Percentiles rank a stretch among this genome's conserved stretches.
Evolutionary conservation across 2,888 invertebrate species (phyloP).

Genomic region (Piscicola geometra): DNA sequence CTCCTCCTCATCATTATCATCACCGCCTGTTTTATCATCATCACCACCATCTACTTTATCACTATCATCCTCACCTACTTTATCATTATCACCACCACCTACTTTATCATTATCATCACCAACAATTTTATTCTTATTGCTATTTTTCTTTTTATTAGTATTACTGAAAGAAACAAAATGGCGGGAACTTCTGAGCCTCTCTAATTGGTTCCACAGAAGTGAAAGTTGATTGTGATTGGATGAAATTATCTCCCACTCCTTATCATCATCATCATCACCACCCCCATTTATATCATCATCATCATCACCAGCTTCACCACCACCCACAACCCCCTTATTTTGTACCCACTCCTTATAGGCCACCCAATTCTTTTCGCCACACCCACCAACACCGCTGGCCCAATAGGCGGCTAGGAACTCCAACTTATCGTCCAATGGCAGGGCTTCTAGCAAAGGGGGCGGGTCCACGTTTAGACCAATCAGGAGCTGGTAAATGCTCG

Average conservation of each 20-base stretch:
- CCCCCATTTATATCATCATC: not conserved
- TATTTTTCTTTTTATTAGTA: slow-evolving; percentile 72
- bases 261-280: too few species aligned
- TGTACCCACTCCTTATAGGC: slow-evolving; percentile 22
- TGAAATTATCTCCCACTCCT: not conserved
- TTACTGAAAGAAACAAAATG: slow-evolving; percentile 16
- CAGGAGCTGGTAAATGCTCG: slow-evolving; percentile 26
- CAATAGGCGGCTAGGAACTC: slow-evolving; percentile 30
- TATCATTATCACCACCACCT: slow-evolving; percentile 53
- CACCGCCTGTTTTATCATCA: not conserved
- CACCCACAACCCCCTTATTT: not conserved
- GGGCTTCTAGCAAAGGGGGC: not conserved
- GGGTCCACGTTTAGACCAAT: slow-evolving; percentile 23
- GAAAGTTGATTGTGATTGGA: slow-evolving; percentile 4
- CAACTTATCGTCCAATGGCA: slow-evolving; percentile 20
- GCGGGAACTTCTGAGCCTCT: not conserved
- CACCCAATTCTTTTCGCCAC: slow-evolving; percentile 24
- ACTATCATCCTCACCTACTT: not conserved
- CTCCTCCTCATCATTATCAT: slow-evolving; percentile 21
- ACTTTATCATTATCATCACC: slow-evolving; percentile 89
- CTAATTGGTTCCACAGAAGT: slow-evolving; percentile 11
- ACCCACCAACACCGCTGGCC: slow-evolving; percentile 3
- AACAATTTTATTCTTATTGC: slow-evolving; percentile 87
- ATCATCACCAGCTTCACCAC: not conserved
- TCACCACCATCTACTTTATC: not conserved